Evolutionary conservation across 2,797 vertebrate species (phyloP).

Genomic region (Typhlichthys eigenmanni): DNA sequence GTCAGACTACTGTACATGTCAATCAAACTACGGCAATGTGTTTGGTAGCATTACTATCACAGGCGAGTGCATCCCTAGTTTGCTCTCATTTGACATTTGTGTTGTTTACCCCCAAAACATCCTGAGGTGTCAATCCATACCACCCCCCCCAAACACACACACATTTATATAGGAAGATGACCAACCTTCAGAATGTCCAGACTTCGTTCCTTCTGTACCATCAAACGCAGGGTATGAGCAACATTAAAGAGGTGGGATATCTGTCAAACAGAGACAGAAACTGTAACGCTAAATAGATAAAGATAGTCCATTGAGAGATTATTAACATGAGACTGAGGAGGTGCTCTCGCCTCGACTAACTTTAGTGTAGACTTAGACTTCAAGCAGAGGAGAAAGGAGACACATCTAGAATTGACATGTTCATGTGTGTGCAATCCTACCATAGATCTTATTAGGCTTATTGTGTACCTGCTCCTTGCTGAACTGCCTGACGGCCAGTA

Average conservation of each 20-base stretch:
- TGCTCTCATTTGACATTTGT: too few relatives aligned
- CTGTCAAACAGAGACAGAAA: conserved; percentile 63
- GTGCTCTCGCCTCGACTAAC: too few relatives aligned
- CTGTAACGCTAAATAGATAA: too few relatives aligned
- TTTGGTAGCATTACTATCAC: too few relatives aligned
- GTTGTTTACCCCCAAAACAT: not conserved
- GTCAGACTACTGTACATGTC: too few relatives aligned
- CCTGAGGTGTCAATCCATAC: not conserved
- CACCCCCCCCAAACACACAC: not conserved
- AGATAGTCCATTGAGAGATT: not conserved
- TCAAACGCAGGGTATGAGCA: conserved; percentile 87
- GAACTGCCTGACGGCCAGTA: conserved; percentile 91
- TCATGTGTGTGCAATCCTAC: not conserved
- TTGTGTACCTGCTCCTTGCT: conserved; percentile 91
- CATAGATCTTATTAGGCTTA: not conserved
- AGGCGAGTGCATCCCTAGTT: too few relatives aligned
- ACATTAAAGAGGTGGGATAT: conserved; percentile 95
- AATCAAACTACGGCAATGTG: too few relatives aligned
- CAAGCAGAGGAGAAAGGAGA: not conserved
- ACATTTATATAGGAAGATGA: not conserved
- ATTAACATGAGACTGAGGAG: not conserved
- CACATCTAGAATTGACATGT: not conserved
- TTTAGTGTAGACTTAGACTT: too few relatives aligned
- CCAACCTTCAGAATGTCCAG: conserved; percentile 93
- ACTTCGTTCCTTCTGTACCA: conserved; percentile 94